Evolutionary conservation across 2,888 invertebrate genomes (phyloP), one percentile per base, ranked within the genome.

Genomic region (Dexiosoma caninum): DNA sequence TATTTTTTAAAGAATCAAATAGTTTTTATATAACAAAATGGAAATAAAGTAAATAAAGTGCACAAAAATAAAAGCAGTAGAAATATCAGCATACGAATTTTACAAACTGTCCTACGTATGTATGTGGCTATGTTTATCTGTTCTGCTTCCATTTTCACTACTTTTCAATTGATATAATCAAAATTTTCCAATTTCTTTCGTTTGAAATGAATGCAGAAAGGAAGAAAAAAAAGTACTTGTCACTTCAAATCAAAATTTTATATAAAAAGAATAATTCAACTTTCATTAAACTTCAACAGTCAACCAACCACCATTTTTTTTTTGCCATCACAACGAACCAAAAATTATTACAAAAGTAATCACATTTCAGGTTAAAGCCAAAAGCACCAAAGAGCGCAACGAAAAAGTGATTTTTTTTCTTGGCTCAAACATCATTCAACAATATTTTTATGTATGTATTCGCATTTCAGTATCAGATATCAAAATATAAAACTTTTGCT

Each of bases 281-380:
- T 79, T 79, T 76, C 64, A 72, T 70, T 75, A 79, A 67, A 72
- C 19, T 46, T 44, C 53, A 72, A 66, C 62, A 66, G 55, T 14
- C 67, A 66, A 57, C 42, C 37, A 27, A 7, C 30, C 46, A 12
- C 37, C 6, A 12, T n/a, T n/a, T n/a, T 8, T 19, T 40, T 19
- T 7, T 16, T 44, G 6, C 12, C 60, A 49, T 12, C 46, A 42
- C 35, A 42, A 16, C 7, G 59, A 67, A 75, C 19, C 49, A 76
- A 59, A 71, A 77, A 82, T 83, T 83, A 83, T 83, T 80, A 78
- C 81, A 83, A 85, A 85, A 84, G 84, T 85, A 84, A 85, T 85
- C 85, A 84, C 84, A 84, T 84, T 84, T 82, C 78, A 77, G 79
- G 60, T 83, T 85, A 67, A 81, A 83, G 76, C 78, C 79, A 83